Conservation (phyloP, 2,113 vertebrate genomes). For the Scalopus aquaticus region DNA sequence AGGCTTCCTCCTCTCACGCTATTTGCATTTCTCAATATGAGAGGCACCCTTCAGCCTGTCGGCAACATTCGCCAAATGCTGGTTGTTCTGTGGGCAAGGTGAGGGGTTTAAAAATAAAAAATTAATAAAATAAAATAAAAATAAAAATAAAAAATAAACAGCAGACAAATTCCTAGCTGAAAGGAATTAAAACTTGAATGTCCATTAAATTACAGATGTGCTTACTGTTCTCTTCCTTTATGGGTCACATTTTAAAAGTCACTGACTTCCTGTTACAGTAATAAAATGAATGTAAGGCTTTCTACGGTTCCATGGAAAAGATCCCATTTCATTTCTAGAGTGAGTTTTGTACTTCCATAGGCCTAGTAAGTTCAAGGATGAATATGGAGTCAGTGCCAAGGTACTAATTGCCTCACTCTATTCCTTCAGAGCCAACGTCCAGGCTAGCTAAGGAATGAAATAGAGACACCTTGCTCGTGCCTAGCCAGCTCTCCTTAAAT, state of each 20-base stretch:
- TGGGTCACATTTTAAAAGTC: neutral
- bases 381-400: neutral
- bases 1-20: neutral
- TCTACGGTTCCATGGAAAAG: neutral
- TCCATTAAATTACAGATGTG: neutral
- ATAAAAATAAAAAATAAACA: neutral
- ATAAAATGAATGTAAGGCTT: constrained; percentile 33
- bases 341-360: neutral
- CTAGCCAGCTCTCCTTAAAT: constrained; percentile 26
- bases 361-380: constrained; percentile 24
- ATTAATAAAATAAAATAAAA: too few species aligned
- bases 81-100: neutral
- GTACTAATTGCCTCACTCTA: neutral
- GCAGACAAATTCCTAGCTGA: neutral
- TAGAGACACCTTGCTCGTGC: neutral
- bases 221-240: constrained; percentile 22
- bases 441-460: constrained; percentile 51
- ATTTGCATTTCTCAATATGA: neutral
- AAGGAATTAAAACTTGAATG: constrained; percentile 3
- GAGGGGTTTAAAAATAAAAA: neutral
- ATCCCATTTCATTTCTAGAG: neutral
- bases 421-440: neutral
- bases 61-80: constrained; percentile 5
- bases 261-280: constrained; percentile 16
- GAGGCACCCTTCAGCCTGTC: neutral